phyloP scores from a whole-genome alignment of 1,140 invertebrate species.

The Holcopasites calliopsidis region DNA sequence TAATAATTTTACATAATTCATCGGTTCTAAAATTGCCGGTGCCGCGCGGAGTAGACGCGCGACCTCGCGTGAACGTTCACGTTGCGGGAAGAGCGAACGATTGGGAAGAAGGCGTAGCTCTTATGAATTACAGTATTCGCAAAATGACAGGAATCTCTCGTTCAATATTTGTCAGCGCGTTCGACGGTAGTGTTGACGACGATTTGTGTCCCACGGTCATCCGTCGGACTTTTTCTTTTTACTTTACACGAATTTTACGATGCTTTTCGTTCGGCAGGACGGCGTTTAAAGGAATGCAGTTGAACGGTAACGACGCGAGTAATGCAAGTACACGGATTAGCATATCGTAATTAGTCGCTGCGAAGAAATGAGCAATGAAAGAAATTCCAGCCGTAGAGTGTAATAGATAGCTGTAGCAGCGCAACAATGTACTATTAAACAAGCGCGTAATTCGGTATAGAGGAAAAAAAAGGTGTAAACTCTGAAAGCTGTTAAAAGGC shows the following conservation, averaged over 20 bases:
- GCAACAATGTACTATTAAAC: background rate
- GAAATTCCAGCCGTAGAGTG: too few species aligned
- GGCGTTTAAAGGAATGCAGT: too few species aligned
- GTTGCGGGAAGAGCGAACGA: background rate
- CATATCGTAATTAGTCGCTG: conserved; percentile 4
- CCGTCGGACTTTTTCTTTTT: too few species aligned
- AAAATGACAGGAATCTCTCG: too few species aligned
- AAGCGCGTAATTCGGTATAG: background rate
- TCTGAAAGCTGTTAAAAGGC: background rate
- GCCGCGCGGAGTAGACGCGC: too few species aligned
- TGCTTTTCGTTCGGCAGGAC: background rate
- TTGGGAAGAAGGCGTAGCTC: too few species aligned
- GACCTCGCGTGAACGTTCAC: too few species aligned
- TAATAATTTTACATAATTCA: conserved; percentile 36
- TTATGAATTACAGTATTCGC: too few species aligned
- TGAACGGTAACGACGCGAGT: background rate
- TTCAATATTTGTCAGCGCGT: too few species aligned
- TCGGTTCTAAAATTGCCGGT: background rate
- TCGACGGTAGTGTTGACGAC: too few species aligned
- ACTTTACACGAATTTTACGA: too few species aligned
- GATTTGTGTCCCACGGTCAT: too few species aligned
- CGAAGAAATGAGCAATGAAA: background rate
- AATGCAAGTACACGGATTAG: background rate
- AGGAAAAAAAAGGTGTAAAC: background rate
- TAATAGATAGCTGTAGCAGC: background rate